Conservation (phyloP, 2,888 invertebrate genomes). For the Frankliniella fusca region DNA sequence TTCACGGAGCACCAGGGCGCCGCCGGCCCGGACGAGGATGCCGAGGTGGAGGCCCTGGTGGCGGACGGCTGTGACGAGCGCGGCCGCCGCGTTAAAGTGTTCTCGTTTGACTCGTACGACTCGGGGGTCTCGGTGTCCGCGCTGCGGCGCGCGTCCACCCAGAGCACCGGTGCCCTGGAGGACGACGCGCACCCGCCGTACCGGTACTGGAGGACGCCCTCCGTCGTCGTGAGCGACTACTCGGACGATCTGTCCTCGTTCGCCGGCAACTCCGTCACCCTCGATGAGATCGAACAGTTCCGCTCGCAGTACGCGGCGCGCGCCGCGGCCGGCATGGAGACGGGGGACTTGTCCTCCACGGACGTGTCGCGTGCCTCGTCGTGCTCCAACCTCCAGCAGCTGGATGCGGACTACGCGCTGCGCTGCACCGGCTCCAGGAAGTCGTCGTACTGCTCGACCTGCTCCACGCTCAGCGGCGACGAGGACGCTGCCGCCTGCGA, state of each 20-base stretch:
- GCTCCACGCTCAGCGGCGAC: constrained; percentile 68
- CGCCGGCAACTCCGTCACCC: constrained; percentile 53
- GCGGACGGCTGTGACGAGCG: constrained; percentile 24
- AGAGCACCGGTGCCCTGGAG: constrained; percentile 35
- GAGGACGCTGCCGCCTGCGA: constrained; percentile 56
- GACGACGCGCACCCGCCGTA: constrained; percentile 51
- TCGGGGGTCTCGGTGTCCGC: constrained; percentile 29
- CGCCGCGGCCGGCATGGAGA: constrained; percentile 34
- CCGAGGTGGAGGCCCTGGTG: constrained; percentile 9
- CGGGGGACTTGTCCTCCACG: constrained; percentile 48
- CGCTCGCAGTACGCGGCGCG: constrained; percentile 42
- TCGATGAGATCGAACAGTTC: constrained; percentile 59
- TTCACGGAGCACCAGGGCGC: background rate
- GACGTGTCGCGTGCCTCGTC: constrained; percentile 58
- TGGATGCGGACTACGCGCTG: constrained; percentile 52
- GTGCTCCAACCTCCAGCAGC: constrained; percentile 54
- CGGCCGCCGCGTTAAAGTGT: constrained; percentile 13
- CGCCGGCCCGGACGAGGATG: background rate
- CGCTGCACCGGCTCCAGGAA: constrained; percentile 59
- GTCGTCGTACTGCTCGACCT: constrained; percentile 69
- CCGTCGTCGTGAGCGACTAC: constrained; percentile 83
- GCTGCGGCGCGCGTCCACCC: constrained; percentile 36
- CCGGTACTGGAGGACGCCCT: constrained; percentile 72
- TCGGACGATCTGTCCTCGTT: constrained; percentile 59
- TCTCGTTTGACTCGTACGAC: constrained; percentile 24